A percentile compares a stretch with the other conserved stretches of the same genome.
Conservation (phyloP, 2,113 vertebrate species). For the Centrocercus urophasianus region DNA sequence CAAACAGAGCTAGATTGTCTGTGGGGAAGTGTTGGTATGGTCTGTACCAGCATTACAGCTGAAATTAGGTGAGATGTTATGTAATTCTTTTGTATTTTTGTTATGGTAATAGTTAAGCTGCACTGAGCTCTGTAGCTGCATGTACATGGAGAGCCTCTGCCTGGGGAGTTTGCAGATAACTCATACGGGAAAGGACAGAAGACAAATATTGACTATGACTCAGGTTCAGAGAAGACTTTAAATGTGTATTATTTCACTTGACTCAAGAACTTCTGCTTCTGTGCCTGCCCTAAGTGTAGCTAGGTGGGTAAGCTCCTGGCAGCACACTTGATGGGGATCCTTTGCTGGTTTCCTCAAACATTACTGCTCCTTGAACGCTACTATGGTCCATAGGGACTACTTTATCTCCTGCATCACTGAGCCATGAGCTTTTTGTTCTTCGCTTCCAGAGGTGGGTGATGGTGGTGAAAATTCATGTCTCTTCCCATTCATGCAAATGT, state of each 20-base stretch:
- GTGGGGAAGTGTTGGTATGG: neutral
- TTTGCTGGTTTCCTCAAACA: neutral
- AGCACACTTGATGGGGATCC: neutral
- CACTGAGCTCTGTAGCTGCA: neutral
- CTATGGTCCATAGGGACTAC: neutral
- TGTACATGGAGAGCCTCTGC: accelerated
- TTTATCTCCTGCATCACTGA: accelerated
- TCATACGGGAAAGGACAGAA: neutral
- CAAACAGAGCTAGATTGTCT: constrained; percentile 20
- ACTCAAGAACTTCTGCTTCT: neutral
- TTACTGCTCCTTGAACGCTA: neutral
- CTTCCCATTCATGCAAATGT: accelerated
- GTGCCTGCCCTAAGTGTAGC: neutral
- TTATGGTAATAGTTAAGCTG: neutral
- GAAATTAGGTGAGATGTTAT: neutral
- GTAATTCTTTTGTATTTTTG: constrained; percentile 11
- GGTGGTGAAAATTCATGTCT: neutral
- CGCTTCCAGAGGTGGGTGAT: neutral
- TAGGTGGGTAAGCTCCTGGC: neutral
- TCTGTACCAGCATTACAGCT: neutral
- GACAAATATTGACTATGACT: neutral
- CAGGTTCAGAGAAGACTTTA: neutral
- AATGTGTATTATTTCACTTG: neutral
- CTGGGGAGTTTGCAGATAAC: neutral
- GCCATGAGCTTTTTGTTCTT: neutral